Percentiles rank a stretch among this genome's conserved stretches.
phyloP scores from a whole-genome alignment of 2,888 invertebrate genomes.

The Noctua comes region DNA sequence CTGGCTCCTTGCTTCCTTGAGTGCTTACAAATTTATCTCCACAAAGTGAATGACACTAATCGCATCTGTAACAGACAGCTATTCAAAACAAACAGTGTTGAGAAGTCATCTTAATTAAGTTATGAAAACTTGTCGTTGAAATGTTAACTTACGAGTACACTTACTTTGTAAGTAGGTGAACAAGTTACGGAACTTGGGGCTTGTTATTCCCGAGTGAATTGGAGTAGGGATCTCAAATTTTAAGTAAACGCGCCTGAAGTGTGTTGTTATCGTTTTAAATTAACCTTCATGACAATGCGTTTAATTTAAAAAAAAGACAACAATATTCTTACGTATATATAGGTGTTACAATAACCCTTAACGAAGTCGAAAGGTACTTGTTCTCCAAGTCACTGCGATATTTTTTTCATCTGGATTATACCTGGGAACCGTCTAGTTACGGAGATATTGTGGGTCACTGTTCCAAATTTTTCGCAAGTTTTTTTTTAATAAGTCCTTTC shows the following conservation, averaged over 20 bases:
- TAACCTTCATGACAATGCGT: neutral
- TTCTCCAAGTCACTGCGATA: too few relatives aligned
- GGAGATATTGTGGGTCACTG: too few relatives aligned
- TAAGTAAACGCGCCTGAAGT: neutral
- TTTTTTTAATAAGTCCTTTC: too few relatives aligned
- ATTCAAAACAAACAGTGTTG: slow-evolving; percentile 20
- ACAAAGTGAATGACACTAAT: slow-evolving; percentile 10
- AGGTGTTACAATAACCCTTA: too few relatives aligned
- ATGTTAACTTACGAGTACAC: neutral
- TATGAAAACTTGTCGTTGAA: slow-evolving; percentile 14
- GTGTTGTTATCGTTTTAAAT: neutral
- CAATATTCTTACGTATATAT: too few relatives aligned
- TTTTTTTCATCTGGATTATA: too few relatives aligned
- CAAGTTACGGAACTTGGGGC: neutral
- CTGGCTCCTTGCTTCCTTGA: neutral
- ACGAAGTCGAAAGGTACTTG: too few relatives aligned
- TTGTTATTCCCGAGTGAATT: neutral
- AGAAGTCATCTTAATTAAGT: slow-evolving; percentile 3
- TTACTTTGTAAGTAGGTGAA: neutral
- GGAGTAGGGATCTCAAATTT: neutral
- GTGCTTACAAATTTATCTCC: neutral
- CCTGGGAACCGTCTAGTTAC: too few relatives aligned
- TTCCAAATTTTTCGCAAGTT: too few relatives aligned
- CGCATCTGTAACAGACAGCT: slow-evolving; percentile 24
- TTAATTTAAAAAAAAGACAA: neutral